Conservation (phyloP, 2,797 vertebrate species). For the Enteromius mattozi region DNA sequence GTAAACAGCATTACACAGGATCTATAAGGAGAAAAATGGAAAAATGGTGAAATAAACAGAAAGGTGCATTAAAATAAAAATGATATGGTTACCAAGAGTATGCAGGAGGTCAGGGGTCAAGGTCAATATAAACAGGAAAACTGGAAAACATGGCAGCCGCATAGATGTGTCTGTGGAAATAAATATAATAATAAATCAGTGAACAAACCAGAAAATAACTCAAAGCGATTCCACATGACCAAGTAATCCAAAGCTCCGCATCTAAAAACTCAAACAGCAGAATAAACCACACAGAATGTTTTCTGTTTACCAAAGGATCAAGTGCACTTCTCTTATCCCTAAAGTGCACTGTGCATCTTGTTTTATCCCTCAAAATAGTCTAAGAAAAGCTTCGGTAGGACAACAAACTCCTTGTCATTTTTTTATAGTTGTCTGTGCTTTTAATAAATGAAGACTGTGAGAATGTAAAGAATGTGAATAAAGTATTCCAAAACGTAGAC, state of each 20-base stretch:
- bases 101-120: constrained; percentile 99
- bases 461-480: constrained; percentile 53
- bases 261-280: constrained; percentile 2
- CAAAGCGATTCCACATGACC: constrained; percentile 37
- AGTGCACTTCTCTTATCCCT: constrained; percentile 25
- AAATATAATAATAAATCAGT: constrained; percentile 97
- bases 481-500: constrained; percentile 72
- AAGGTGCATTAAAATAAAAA: constrained; percentile 93
- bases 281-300: constrained; percentile 1
- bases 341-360: constrained; percentile 30
- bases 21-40: constrained; percentile 65
- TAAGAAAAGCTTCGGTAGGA: constrained; percentile 45
- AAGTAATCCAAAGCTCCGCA: constrained; percentile 13
- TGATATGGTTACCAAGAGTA: constrained; percentile 99
- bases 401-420: constrained; percentile 56
- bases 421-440: constrained; percentile 42
- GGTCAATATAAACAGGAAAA: constrained; percentile 99
- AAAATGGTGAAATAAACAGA: constrained; percentile 74
- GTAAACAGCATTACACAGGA: constrained; percentile 56
- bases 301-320: constrained; percentile 27
- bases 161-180: constrained; percentile 93
- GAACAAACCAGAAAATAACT: constrained; percentile 68
- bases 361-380: constrained; percentile 46
- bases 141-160: constrained; percentile 90
- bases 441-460: constrained; percentile 55